Evolutionary conservation across 2,797 vertebrate species (phyloP).

Genomic region (Margarornis squamiger): DNA sequence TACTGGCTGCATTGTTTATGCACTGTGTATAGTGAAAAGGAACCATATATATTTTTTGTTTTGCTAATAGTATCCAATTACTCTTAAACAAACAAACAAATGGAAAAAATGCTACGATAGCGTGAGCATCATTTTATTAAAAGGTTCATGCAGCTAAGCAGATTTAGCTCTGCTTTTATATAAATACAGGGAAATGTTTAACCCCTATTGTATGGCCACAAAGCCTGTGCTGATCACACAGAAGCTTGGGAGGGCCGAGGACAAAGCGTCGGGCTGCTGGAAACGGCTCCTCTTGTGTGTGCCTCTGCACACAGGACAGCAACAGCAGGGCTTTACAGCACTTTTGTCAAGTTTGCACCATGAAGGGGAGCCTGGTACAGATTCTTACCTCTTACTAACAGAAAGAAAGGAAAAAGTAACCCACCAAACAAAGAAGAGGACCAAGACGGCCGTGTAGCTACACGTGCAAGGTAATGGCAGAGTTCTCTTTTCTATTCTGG

Average conservation of each 20-base stretch:
- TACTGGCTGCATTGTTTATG: background rate
- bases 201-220: constrained; percentile 89
- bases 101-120: background rate
- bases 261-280: constrained; percentile 60
- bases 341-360: constrained; percentile 78
- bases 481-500: background rate
- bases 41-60: background rate
- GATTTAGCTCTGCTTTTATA: constrained; percentile 77
- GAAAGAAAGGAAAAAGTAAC: background rate
- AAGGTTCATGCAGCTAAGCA: constrained; percentile 61
- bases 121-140: constrained; percentile 35
- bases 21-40: background rate
- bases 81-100: background rate
- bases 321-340: constrained; percentile 39
- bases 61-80: background rate
- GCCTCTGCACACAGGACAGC: constrained; percentile 47
- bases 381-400: constrained; percentile 28
- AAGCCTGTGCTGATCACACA: constrained; percentile 87
- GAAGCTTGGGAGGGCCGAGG: constrained; percentile 75
- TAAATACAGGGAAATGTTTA: constrained; percentile 88
- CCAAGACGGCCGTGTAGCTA: background rate
- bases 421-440: constrained; percentile 2
- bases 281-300: constrained; percentile 37
- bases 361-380: constrained; percentile 39
- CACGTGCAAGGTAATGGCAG: constrained; percentile 58